Evolutionary conservation across 2,113 vertebrate genomes (phyloP).

Genomic region (Geothlypis trichas): DNA sequence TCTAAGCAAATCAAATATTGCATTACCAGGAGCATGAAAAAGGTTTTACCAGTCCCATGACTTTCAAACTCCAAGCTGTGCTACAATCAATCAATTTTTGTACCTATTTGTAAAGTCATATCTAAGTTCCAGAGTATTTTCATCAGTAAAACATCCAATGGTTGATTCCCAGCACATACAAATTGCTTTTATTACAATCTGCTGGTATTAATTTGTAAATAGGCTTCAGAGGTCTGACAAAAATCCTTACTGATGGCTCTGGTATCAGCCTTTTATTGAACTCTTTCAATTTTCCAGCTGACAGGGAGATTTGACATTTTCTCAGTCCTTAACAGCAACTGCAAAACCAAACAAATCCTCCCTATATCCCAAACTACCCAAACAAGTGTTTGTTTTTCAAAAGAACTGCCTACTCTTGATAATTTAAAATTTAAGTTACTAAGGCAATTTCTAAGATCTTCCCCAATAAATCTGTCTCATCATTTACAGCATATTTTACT

Average conservation of each 20-base stretch:
- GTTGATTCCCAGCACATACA: neutral
- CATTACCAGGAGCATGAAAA: neutral
- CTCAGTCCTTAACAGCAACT: neutral
- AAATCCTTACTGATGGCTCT: neutral
- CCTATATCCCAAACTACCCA: neutral
- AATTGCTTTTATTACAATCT: neutral
- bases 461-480: neutral
- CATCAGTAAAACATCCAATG: neutral
- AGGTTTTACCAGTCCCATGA: neutral
- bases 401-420: neutral
- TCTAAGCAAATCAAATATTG: neutral
- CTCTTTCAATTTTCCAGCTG: neutral
- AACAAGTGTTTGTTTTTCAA: neutral
- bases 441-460: neutral
- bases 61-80: neutral
- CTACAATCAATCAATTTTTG: neutral
- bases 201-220: neutral
- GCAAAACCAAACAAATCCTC: neutral
- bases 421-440: neutral
- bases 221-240: neutral
- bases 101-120: neutral
- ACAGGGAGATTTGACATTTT: neutral
- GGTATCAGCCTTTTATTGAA: neutral
- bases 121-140: neutral
- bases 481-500: neutral